These are phyloP conservation scores for Microtus pennsylvanicus DNA, from an alignment of 2,113 vertebrate genomes.

Conservation along the genomic window DNA sequence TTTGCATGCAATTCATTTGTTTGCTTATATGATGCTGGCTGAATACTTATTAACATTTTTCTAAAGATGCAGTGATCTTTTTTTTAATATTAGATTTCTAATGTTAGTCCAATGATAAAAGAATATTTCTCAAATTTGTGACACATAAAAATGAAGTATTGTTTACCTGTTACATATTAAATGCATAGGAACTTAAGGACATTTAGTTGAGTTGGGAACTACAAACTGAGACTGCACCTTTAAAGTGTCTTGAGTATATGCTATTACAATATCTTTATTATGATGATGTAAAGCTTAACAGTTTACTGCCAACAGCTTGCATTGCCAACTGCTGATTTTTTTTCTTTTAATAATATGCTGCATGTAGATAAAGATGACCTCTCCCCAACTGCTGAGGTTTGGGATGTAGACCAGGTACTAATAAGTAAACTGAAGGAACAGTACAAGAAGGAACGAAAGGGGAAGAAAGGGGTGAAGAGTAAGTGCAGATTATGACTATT, in stretches of 20 bases:
- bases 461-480: slow-evolving; percentile 93
- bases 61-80: slow-evolving; percentile 88
- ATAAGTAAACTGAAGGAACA: slow-evolving; percentile 94
- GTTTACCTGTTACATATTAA: slow-evolving; percentile 74
- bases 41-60: slow-evolving; percentile 86
- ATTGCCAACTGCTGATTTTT: slow-evolving; percentile 90
- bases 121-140: slow-evolving; percentile 77
- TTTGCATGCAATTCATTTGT: slow-evolving; percentile 87
- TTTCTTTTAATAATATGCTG: slow-evolving; percentile 92
- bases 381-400: slow-evolving; percentile 92
- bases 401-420: slow-evolving; percentile 93
- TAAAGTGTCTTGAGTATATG: slow-evolving; percentile 84
- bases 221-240: slow-evolving; percentile 87
- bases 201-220: slow-evolving; percentile 76
- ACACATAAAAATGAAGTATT: slow-evolving; percentile 72
- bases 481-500: slow-evolving; percentile 91
- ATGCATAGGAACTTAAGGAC: slow-evolving; percentile 78
- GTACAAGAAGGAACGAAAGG: slow-evolving; percentile 93
- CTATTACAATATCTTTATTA: slow-evolving; percentile 81
- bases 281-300: slow-evolving; percentile 85
- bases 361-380: slow-evolving; percentile 94
- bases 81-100: slow-evolving; percentile 74
- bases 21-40: slow-evolving; percentile 88
- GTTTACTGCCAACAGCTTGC: slow-evolving; percentile 87
- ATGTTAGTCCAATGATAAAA: slow-evolving; percentile 71